These are phyloP conservation scores for Parambassis ranga DNA, from an alignment of 2,797 vertebrate species.

Conservation along the genomic window DNA sequence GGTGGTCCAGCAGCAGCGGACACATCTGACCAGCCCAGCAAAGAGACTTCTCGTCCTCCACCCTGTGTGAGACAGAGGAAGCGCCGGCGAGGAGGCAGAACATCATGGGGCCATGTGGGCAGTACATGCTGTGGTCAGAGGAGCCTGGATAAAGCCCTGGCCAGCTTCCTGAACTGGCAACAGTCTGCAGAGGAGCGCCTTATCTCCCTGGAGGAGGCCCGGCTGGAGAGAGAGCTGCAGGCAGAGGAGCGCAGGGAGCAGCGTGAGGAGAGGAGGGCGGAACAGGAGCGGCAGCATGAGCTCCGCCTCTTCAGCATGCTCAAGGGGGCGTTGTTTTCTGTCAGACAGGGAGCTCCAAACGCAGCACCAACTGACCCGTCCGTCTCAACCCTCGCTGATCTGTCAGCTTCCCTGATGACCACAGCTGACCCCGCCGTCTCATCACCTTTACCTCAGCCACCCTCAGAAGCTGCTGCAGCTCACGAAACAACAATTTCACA, in stretches of 20 bases:
- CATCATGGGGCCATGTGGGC: slow-evolving; percentile 42
- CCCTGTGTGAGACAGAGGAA: slow-evolving; percentile 71
- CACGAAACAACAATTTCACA: slow-evolving; percentile 24
- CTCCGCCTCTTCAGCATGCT: slow-evolving; percentile 86
- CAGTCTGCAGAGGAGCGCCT: slow-evolving; percentile 82
- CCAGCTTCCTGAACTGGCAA: slow-evolving; percentile 78
- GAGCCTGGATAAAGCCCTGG: slow-evolving; percentile 75
- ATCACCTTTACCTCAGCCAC: slow-evolving; percentile 30
- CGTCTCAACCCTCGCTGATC: slow-evolving; percentile 28
- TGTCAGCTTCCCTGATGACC: slow-evolving; percentile 46
- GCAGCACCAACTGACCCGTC: slow-evolving; percentile 4
- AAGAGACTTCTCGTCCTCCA: slow-evolving; percentile 16
- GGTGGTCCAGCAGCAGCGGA: slow-evolving; percentile 46
- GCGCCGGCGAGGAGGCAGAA: slow-evolving; percentile 72
- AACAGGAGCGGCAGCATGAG: slow-evolving; percentile 85
- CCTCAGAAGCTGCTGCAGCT: slow-evolving; percentile 6
- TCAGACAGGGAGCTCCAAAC: slow-evolving; percentile 35
- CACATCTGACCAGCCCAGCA: slow-evolving; percentile 30
- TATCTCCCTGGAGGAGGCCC: slow-evolving; percentile 80
- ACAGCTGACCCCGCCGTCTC: slow-evolving; percentile 28
- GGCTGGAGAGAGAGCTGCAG: slow-evolving; percentile 80
- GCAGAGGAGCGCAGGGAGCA: slow-evolving; percentile 84
- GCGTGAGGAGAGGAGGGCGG: slow-evolving; percentile 82
- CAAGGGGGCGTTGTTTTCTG: slow-evolving; percentile 75
- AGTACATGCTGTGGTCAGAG: slow-evolving; percentile 29